Evolutionary conservation across 2,888 invertebrate genomes (phyloP).

Genomic region (Folsomia candida): DNA sequence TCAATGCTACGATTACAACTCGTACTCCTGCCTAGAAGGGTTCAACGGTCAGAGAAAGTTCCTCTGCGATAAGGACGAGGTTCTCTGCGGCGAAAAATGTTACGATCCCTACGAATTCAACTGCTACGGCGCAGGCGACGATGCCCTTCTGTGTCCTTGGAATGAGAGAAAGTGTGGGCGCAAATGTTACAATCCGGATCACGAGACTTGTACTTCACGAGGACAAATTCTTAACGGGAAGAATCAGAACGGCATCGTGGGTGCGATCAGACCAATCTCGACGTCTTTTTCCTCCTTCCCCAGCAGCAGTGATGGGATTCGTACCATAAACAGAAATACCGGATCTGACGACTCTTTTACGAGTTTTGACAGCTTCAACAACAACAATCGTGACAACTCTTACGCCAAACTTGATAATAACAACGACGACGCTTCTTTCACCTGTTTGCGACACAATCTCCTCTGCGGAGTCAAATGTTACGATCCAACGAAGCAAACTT

Average conservation of each 20-base stretch:
- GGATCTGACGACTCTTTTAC: not conserved
- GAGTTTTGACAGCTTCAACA: not conserved
- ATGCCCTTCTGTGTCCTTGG: not conserved
- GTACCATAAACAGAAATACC: not conserved
- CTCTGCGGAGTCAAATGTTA: not conserved
- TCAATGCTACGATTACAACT: not conserved
- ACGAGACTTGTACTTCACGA: not conserved
- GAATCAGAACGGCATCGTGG: not conserved
- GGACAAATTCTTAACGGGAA: not conserved
- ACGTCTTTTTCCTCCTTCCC: not conserved
- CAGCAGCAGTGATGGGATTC: not conserved
- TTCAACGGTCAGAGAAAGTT: not conserved
- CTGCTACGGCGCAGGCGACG: conserved; percentile 4
- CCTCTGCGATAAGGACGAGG: conserved; percentile 1
- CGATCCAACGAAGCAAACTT: not conserved
- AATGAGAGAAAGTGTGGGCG: not conserved
- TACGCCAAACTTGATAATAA: not conserved
- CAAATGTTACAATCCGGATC: conserved; percentile 2
- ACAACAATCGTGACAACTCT: not conserved
- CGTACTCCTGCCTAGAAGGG: not conserved
- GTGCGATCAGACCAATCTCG: too few relatives aligned
- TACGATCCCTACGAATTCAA: conserved; percentile 7
- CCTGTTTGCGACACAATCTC: not conserved
- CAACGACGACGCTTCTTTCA: not conserved
- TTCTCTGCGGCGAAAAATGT: conserved; percentile 10